Base-by-base conservation (phyloP, 2,888 invertebrate species). In the Dioctria rufipes region DNA sequence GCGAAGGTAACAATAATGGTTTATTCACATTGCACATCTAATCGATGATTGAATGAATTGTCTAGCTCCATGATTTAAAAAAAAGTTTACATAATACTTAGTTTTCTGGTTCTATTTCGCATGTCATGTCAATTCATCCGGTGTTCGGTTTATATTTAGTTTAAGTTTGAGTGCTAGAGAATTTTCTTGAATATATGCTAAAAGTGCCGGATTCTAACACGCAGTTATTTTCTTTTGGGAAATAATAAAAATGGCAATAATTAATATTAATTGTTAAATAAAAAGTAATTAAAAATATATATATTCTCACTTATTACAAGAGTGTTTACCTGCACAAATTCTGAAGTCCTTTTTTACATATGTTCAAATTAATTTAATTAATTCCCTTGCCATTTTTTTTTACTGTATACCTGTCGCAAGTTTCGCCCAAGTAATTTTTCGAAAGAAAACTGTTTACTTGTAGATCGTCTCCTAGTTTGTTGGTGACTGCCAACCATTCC, bases 361-460 rank as follows among this genome's bases (percentile, higher is more conserved):
- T 58, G 58, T 3, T 8, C 63, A 63, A 63, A 63, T 63, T 63
- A 40, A 40, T 60, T 71, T 54, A 58, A 13, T 71, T 71, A 37
- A 69, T 60, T 54, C 43, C 69, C 43, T 42, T 80, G 42, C 43
- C 4, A 46, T 67, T 39, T 60, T 60, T 80, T 13, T 60, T 80
- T 25, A 43, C 80, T 80, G 40, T 69, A 80, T 58, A 80, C 80
- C 73, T 80, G 81, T 49, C 83, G 82, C 81, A 83, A 83, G 69
- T 84, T 84, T 58, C 83, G 81, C 78, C 83, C 82, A 77, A 83
- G 82, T 80, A 82, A 81, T 82, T 80, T 80, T 69, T 80, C 69
- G 2, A 83, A 71, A 67, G 69, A 80, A 67, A 83, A 82, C 78
- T 83, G 79, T 80, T 77, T 81, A 54, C 78, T 81, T 58, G 73